Percentiles rank a stretch among this genome's conserved stretches.
phyloP scores from a whole-genome alignment of 64 coral and sea anemone genomes.

The Platygyra sinensis region DNA sequence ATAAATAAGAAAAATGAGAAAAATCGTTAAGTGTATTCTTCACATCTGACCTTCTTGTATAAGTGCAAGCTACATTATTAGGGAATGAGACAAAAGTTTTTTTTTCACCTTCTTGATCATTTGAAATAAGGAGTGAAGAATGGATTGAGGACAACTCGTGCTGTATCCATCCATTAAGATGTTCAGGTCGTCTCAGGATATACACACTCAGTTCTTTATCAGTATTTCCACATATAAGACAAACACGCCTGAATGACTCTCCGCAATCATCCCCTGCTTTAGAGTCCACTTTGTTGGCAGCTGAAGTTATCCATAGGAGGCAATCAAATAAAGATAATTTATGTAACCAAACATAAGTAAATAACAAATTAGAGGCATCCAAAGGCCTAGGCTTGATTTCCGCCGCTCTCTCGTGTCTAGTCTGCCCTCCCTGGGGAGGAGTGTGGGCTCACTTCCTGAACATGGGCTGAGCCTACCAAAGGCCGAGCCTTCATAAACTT shows the following conservation, averaged over 20 bases:
- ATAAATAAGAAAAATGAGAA: too few species aligned
- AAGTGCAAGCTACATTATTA: too few species aligned
- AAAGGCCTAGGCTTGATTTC: too few species aligned
- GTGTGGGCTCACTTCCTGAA: too few species aligned
- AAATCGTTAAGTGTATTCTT: too few species aligned
- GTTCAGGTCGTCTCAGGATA: slow-evolving; percentile 14
- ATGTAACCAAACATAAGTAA: too few species aligned
- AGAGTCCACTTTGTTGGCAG: not conserved
- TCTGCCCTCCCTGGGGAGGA: too few species aligned
- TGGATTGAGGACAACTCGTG: not conserved
- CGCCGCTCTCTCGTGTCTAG: too few species aligned
- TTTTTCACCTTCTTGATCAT: slow-evolving; percentile 27
- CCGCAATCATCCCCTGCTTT: not conserved
- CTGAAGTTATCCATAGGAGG: not conserved
- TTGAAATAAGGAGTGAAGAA: slow-evolving; percentile 3
- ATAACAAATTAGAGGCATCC: not conserved
- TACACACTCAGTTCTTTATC: not conserved
- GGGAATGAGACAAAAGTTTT: too few species aligned
- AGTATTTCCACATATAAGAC: slow-evolving; percentile 15
- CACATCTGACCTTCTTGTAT: too few species aligned
- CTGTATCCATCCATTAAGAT: slow-evolving; percentile 23
- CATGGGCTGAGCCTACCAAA: too few species aligned
- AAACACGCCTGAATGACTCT: not conserved
- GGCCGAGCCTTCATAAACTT: too few species aligned
- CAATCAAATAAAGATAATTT: not conserved